Percentiles rank a stretch among this genome's conserved stretches.
phyloP scores from a whole-genome alignment of 1,140 invertebrate species.

The Antheraea pernyi region DNA sequence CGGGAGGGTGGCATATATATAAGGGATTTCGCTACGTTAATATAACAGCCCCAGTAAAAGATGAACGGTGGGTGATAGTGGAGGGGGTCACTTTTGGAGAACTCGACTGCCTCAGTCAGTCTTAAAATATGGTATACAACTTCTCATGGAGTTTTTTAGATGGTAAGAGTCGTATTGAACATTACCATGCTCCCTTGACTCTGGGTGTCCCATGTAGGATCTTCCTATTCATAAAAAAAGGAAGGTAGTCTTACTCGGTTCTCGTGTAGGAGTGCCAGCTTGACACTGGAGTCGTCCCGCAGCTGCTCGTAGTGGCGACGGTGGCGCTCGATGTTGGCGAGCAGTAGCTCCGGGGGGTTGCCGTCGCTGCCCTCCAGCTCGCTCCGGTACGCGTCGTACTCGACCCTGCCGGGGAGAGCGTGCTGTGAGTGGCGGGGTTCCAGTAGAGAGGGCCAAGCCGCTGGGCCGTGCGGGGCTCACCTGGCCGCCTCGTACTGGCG shows the following conservation, averaged over 20 bases:
- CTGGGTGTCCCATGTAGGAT: too few relatives aligned
- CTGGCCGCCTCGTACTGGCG: conserved; percentile 95
- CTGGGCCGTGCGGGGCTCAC: conserved; percentile 75
- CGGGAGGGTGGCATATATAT: too few relatives aligned
- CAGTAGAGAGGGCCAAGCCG: too few relatives aligned
- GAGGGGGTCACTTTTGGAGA: too few relatives aligned
- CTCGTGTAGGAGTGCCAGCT: conserved; percentile 97
- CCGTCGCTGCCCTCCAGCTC: conserved; percentile 89
- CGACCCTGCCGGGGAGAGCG: conserved; percentile 83
- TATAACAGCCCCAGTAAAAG: too few relatives aligned
- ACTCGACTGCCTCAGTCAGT: too few relatives aligned
- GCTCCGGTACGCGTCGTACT: conserved; percentile 97
- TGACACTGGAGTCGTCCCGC: conserved; percentile 94
- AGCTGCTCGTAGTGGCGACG: conserved; percentile 95
- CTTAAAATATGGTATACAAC: too few relatives aligned
- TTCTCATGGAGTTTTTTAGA: too few relatives aligned
- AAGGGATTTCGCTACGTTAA: too few relatives aligned
- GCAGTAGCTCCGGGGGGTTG: conserved; percentile 87
- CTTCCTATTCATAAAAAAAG: neutral
- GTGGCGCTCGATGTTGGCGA: conserved; percentile 90
- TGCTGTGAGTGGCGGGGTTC: neutral
- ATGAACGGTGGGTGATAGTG: too few relatives aligned
- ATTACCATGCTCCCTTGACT: too few relatives aligned
- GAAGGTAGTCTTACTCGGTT: conserved; percentile 87
- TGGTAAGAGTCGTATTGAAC: too few relatives aligned